Evolutionary conservation across 1,140 invertebrate species (phyloP), one percentile per base, ranked within the genome.

Genomic region (Venturia canescens): DNA sequence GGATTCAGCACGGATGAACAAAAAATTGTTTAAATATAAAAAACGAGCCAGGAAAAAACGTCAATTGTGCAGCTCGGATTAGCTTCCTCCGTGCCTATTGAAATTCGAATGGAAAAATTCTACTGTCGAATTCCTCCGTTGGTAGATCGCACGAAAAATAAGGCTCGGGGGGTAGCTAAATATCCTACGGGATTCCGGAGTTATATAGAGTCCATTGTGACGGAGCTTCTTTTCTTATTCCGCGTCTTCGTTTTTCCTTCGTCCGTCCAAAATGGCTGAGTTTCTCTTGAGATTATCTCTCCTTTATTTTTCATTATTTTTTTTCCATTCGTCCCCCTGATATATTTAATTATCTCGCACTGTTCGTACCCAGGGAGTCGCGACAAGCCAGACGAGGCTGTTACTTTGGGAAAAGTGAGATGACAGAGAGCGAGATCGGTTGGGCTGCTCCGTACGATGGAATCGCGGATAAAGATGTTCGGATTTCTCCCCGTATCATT

Each of bases 331-430:
- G 38, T 29, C 57, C 27, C 48, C 50, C 74, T 26, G 13, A 21
- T 26, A 76, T 60, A 53, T 60, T 76, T 76, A 60, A 76, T 76
- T 53, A 69, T 69, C 66, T 31, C 27, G 27, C 21, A 18, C 66
- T 31, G 29, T 69, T 31, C 66, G 29, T 15, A 69, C 29, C 66
- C 29, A 31, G 15, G 29, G 29, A 69, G 66, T 31, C 66, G n/a
- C 27, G 26, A n/a, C 29, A 18, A 69, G 27, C 66, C 66, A 31
- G 29, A 69, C 66, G 66, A 31, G 27, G 31, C 66, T 69, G 29
- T 69, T 69, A 69, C 66, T 69, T 69, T 31, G 66, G 60, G 9
- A 69, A 69, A 31, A 69, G 66, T 31, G 66, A 31, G 66, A 21
- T 69, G 66, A 69, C 29, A 63, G 60, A 63, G 27, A 63, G 29